Evolutionary conservation across 2,888 invertebrate species (phyloP).

Genomic region (Tenthredo scrophulariae): DNA sequence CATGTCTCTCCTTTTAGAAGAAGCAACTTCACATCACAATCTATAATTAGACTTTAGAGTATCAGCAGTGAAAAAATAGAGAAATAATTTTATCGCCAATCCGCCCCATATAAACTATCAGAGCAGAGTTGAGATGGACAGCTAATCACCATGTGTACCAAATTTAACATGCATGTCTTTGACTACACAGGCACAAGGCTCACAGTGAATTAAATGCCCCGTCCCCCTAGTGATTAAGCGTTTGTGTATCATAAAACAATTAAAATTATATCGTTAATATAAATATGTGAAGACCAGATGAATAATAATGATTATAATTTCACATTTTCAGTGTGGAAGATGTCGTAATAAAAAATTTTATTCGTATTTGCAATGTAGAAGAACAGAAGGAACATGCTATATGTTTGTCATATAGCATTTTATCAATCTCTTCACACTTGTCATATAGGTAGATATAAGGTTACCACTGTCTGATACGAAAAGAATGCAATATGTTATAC

Average conservation of each 20-base stretch:
- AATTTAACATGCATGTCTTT: neutral
- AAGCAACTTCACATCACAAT: too few relatives aligned
- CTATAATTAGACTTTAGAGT: too few relatives aligned
- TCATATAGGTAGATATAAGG: neutral
- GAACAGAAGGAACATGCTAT: neutral
- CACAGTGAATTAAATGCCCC: conserved; percentile 8
- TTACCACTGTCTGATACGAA: neutral
- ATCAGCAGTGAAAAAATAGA: too few relatives aligned
- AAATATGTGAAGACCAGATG: neutral
- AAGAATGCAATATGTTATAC: neutral
- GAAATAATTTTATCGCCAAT: too few relatives aligned
- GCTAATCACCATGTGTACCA: neutral
- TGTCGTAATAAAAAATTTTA: neutral
- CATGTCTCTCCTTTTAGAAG: too few relatives aligned
- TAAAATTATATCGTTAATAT: neutral
- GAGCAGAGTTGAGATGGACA: neutral
- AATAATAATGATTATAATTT: conserved; percentile 21
- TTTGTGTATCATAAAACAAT: conserved; percentile 1
- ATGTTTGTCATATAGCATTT: neutral
- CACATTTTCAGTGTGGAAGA: neutral
- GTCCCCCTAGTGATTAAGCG: neutral
- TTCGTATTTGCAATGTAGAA: conserved; percentile 1
- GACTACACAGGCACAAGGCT: neutral
- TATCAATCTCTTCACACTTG: neutral
- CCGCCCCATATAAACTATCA: neutral